Evolutionary conservation across 2,113 vertebrate genomes (phyloP).

Genomic region (Tupaia tana): DNA sequence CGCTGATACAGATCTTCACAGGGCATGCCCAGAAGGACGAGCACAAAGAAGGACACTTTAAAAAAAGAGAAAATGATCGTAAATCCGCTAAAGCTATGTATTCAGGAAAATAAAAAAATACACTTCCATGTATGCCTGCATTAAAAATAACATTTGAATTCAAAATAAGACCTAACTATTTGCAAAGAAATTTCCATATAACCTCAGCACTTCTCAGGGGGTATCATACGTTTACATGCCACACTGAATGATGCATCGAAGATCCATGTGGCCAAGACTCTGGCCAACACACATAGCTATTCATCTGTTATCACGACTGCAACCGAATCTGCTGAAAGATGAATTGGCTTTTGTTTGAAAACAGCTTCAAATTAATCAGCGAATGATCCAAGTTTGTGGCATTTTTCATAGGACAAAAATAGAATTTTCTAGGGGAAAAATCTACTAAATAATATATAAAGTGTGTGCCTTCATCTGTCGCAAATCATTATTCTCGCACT

Average conservation of each 20-base stretch:
- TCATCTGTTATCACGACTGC: not conserved
- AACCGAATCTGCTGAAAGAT: not conserved
- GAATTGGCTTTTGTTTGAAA: slow-evolving; percentile 32
- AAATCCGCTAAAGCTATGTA: not conserved
- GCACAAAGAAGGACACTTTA: not conserved
- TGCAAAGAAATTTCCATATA: slow-evolving; percentile 15
- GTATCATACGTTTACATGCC: not conserved
- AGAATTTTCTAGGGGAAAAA: slow-evolving; percentile 27
- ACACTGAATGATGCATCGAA: not conserved
- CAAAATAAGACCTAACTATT: not conserved
- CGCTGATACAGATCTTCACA: not conserved
- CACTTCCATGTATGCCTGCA: not conserved
- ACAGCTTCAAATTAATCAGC: slow-evolving; percentile 39
- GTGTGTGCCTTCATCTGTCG: not conserved
- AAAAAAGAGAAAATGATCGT: not conserved
- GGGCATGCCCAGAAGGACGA: not conserved
- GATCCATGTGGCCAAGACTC: not conserved
- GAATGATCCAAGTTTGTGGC: not conserved
- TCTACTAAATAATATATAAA: not conserved
- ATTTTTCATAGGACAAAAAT: slow-evolving; percentile 37
- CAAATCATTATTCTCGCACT: not conserved
- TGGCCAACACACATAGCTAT: not conserved
- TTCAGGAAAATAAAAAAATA: not conserved
- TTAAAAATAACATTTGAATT: slow-evolving; percentile 33
- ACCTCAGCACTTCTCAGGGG: not conserved